A percentile compares a stretch with the other conserved stretches of the same genome.
Conservation (phyloP, 2,797 vertebrate genomes). For the Kryptopterus vitreolus region DNA sequence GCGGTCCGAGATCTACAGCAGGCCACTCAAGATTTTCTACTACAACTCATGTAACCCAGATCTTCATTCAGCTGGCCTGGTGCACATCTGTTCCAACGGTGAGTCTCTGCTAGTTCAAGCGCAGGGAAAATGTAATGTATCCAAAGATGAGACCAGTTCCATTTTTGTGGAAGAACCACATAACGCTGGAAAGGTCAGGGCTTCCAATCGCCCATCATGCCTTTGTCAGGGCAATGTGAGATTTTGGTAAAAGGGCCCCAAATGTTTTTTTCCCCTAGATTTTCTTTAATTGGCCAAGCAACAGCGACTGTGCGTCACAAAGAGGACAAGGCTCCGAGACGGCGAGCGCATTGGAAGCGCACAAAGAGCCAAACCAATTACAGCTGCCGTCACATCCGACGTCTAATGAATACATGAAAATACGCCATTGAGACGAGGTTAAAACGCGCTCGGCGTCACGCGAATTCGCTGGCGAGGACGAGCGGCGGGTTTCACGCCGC, state of each 20-base stretch:
- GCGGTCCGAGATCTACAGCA: too few relatives aligned
- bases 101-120: too few relatives aligned
- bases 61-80: too few relatives aligned
- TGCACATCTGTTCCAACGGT: too few relatives aligned
- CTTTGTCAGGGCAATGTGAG: constrained; percentile 21
- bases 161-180: too few relatives aligned
- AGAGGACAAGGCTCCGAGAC: constrained; percentile 28
- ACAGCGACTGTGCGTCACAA: constrained; percentile 26
- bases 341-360: constrained; percentile 41
- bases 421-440: constrained; percentile 46
- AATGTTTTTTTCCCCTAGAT: constrained; percentile 33
- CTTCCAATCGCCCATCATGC: neutral
- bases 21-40: too few relatives aligned
- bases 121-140: too few relatives aligned
- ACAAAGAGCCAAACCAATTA: constrained; percentile 54
- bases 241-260: constrained; percentile 15
- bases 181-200: too few relatives aligned
- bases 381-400: constrained; percentile 42
- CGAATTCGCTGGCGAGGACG: constrained; percentile 8
- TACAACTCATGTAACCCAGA: too few relatives aligned
- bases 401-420: constrained; percentile 49
- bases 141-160: too few relatives aligned
- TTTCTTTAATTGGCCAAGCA: constrained; percentile 47
- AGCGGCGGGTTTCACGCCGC: neutral
- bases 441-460: constrained; percentile 17